These are phyloP conservation scores for Oegoconia quadripuncta DNA, from an alignment of 2,888 invertebrate genomes.

Conservation along the genomic window DNA sequence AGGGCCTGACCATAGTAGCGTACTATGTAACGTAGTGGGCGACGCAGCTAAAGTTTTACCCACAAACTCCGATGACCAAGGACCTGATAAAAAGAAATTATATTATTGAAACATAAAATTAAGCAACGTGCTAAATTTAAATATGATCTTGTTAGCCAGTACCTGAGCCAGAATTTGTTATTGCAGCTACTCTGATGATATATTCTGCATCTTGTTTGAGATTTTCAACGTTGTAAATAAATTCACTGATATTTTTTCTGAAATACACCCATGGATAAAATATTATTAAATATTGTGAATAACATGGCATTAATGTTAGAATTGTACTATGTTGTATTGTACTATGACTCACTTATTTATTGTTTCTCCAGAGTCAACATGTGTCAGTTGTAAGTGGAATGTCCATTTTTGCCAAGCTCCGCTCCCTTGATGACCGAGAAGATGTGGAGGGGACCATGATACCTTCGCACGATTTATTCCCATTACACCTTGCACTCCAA, in stretches of 20 bases:
- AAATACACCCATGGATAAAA: no score
- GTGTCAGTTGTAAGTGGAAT: constrained; percentile 85
- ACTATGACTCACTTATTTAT: constrained; percentile 51
- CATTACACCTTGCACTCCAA: constrained; percentile 89
- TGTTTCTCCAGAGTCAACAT: constrained; percentile 53
- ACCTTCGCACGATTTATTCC: constrained; percentile 87
- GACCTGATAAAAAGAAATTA: constrained; percentile 74
- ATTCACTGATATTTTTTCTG: constrained; percentile 75
- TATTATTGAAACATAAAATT: background rate
- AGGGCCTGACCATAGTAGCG: constrained; percentile 86
- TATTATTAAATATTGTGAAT: no score
- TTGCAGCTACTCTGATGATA: constrained; percentile 87
- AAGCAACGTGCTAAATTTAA: background rate
- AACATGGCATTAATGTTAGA: no score
- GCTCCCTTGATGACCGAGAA: constrained; percentile 85
- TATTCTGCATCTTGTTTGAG: constrained; percentile 88
- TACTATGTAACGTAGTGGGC: constrained; percentile 78
- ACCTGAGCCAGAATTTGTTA: constrained; percentile 84
- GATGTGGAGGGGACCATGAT: constrained; percentile 89
- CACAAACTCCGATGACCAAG: constrained; percentile 87
- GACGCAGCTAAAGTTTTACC: constrained; percentile 82
- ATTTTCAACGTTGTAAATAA: constrained; percentile 82
- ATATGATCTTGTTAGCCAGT: no score
- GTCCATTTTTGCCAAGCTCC: constrained; percentile 86
- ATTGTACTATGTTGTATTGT: background rate